These are phyloP conservation scores for Sorex araneus DNA, from an alignment of 2,113 vertebrate species.

Conservation along the genomic window DNA sequence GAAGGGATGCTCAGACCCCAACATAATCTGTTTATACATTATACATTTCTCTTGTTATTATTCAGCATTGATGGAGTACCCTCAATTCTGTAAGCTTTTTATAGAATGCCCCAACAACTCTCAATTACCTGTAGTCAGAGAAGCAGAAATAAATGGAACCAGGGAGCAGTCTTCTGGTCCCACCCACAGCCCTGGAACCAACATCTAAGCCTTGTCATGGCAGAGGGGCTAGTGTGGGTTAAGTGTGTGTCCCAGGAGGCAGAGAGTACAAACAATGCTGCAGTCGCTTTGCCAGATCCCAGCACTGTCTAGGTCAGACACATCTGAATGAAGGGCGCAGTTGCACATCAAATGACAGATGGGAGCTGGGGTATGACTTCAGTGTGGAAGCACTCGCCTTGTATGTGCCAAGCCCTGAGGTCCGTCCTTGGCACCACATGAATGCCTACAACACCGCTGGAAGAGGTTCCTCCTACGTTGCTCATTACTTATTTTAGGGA, in stretches of 20 bases:
- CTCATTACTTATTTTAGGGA: too few relatives aligned
- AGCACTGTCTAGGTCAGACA: background rate
- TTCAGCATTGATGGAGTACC: conserved; percentile 76
- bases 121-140: conserved; percentile 29
- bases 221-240: background rate
- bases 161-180: background rate
- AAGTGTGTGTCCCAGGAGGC: background rate
- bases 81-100: conserved; percentile 65
- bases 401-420: too few relatives aligned
- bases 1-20: conserved; percentile 57
- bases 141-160: background rate
- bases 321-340: background rate
- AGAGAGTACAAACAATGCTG: background rate
- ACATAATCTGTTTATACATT: conserved; percentile 78
- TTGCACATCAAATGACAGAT: background rate
- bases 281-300: background rate
- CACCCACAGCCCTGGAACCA: background rate
- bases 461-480: too few relatives aligned
- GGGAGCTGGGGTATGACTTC: background rate
- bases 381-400: too few relatives aligned
- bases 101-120: conserved; percentile 63
- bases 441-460: too few relatives aligned
- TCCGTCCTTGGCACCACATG: too few relatives aligned
- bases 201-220: background rate
- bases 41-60: conserved; percentile 77